Evolutionary conservation across 2,797 vertebrate species (phyloP), one percentile per base, ranked within the genome.

Genomic region (Syngnathus acus): DNA sequence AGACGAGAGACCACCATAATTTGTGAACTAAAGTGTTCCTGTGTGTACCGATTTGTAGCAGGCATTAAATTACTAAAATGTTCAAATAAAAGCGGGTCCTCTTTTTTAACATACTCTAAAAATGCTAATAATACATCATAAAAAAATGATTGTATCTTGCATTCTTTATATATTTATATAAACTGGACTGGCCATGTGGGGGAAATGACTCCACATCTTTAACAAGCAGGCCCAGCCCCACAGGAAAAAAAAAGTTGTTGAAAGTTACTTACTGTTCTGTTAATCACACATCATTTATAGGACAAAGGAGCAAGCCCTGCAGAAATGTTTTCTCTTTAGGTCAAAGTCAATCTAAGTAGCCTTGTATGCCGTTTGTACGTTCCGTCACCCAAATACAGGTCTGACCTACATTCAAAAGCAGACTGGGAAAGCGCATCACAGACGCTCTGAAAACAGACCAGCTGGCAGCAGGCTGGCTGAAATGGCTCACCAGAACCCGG

Each of bases 371-470:
- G 76, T 69, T n/a, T 68, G 66, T 58, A 66, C 76, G 66, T 58
- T 65, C 76, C 60, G 70, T 84, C 78, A 68, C 83, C 79, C 80
- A 84, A 76, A 80, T 84, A 57, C 77, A 72, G 67, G 74, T 85
- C 68, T 90, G 87, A 89, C 88, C 88, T 88, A 88, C 70, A 89
- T 90, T 86, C 75, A 45, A 69, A 69, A 68, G 51, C 71, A 76
- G 78, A 76, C 82, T 69, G 53, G 72, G 77, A 75, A 69, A 7
- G 68, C 72, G 79, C 67, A 65, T 73, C 21, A 74, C 72, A 74
- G 76, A 75, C 62, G 43, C 75, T 76, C 63, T 82, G 70, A 78
- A 83, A 72, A 54, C 67, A 77, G 85, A 86, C 80, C 87, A 78
- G 81, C 84, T 81, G 82, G 74, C 82, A 81, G 74, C 62, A 32